A percentile compares a stretch with the other conserved stretches of the same genome.
Evolutionary conservation across 1,140 invertebrate species (phyloP).

Genomic region (Orchesella cincta): DNA sequence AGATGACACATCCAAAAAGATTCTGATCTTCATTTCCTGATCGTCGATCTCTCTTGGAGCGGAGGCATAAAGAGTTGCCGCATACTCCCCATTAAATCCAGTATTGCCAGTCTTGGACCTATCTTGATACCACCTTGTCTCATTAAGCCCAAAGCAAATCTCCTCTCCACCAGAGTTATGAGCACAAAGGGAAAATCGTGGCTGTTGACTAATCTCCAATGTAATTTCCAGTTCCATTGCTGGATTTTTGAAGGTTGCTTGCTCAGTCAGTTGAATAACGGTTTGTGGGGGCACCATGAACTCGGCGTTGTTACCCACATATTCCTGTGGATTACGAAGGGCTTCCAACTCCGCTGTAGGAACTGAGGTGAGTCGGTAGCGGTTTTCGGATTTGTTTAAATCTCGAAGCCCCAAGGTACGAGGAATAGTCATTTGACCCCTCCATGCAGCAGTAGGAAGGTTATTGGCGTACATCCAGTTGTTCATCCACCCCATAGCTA

Average conservation of each 20-base stretch:
- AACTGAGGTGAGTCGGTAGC: slow-evolving; percentile 21
- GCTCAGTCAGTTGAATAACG: neutral
- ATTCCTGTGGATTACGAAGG: slow-evolving; percentile 6
- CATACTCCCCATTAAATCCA: neutral
- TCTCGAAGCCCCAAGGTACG: slow-evolving; percentile 1
- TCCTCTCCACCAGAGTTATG: neutral
- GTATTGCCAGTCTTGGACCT: neutral
- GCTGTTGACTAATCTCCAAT: neutral
- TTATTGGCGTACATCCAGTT: slow-evolving; percentile 39
- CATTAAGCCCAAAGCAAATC: neutral
- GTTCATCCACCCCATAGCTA: slow-evolving; percentile 47
- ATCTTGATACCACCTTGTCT: slow-evolving; percentile 2
- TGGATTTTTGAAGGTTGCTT: neutral
- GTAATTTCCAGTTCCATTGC: neutral
- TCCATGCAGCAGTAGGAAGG: slow-evolving; percentile 30
- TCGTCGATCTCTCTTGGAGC: neutral
- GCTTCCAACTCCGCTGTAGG: slow-evolving; percentile 22
- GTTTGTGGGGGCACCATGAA: neutral
- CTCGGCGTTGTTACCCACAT: neutral
- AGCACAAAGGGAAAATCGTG: neutral
- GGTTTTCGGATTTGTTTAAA: neutral
- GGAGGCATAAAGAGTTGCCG: neutral
- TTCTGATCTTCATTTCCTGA: neutral
- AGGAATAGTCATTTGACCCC: slow-evolving; percentile 47
- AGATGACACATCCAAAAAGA: slow-evolving; percentile 36